These are phyloP conservation scores for Eilema depressum DNA, from an alignment of 2,888 invertebrate genomes.

Conservation along the genomic window DNA sequence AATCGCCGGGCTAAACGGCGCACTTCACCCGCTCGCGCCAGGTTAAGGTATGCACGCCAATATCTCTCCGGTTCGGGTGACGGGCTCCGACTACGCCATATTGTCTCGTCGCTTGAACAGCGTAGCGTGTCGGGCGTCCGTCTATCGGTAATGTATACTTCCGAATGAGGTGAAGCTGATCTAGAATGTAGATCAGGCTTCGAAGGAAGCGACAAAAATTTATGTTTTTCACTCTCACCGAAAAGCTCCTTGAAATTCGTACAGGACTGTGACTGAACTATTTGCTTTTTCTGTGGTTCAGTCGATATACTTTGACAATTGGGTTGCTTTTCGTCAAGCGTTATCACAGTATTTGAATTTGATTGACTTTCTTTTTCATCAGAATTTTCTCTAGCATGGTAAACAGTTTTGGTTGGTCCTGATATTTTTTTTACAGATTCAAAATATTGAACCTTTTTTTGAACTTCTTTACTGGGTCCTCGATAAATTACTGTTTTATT, in stretches of 20 bases:
- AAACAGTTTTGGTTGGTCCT: slow-evolving; percentile 80
- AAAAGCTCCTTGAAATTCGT: slow-evolving; percentile 93
- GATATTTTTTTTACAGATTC: slow-evolving; percentile 89
- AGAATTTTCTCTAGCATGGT: slow-evolving; percentile 85
- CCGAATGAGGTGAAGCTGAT: slow-evolving; percentile 86
- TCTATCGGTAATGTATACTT: slow-evolving; percentile 78
- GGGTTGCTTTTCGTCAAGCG: slow-evolving; percentile 29
- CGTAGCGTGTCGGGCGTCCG: slow-evolving; percentile 84
- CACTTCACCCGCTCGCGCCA: slow-evolving; percentile 92
- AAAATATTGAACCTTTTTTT: slow-evolving; percentile 93
- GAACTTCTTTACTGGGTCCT: slow-evolving; percentile 88
- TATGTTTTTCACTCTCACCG: slow-evolving; percentile 90
- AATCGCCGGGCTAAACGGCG: slow-evolving; percentile 92
- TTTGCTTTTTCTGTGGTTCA: slow-evolving; percentile 65
- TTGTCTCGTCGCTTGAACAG: slow-evolving; percentile 89
- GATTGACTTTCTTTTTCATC: slow-evolving; percentile 77
- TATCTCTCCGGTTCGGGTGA: slow-evolving; percentile 92
- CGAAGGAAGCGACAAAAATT: slow-evolving; percentile 85
- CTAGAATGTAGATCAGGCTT: slow-evolving; percentile 78
- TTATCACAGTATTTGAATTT: slow-evolving; percentile 24
- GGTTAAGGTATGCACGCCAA: slow-evolving; percentile 90
- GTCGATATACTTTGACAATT: slow-evolving; percentile 55
- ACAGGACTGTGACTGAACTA: slow-evolving; percentile 89
- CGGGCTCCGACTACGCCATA: slow-evolving; percentile 90
- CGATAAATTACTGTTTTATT: slow-evolving; percentile 90